A percentile compares a stretch with the other conserved stretches of the same genome.
phyloP scores from a whole-genome alignment of 2,888 invertebrate genomes.

The Drosophila lacicola region DNA sequence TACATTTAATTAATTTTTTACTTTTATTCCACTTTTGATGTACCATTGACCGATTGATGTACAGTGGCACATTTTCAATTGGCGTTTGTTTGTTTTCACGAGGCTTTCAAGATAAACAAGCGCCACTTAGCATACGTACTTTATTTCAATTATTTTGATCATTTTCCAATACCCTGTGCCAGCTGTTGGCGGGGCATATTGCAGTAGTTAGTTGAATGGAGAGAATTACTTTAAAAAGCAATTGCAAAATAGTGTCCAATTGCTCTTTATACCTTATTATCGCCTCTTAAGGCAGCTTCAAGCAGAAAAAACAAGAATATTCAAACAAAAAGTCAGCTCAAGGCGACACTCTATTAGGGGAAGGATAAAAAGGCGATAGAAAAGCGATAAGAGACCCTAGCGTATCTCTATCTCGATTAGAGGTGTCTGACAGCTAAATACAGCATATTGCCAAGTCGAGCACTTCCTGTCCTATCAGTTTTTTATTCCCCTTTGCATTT shows the following conservation, averaged over 20 bases:
- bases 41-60: slow-evolving; percentile 31
- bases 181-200: not conserved
- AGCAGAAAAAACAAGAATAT: no score
- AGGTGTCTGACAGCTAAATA: not conserved
- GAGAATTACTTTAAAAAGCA: no score
- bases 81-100: slow-evolving; percentile 27
- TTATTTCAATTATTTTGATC: slow-evolving; percentile 40
- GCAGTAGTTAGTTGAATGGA: no score
- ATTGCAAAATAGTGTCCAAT: no score
- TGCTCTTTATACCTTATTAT: no score
- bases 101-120: slow-evolving; percentile 46
- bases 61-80: slow-evolving; percentile 31
- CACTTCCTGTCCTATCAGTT: not conserved
- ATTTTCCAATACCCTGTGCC: not conserved
- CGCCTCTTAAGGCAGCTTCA: no score
- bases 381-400: not conserved
- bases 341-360: no score
- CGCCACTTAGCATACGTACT: slow-evolving; percentile 44
- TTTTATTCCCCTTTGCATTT: slow-evolving; percentile 14
- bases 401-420: no score
- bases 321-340: no score
- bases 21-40: slow-evolving; percentile 47
- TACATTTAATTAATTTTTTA: slow-evolving; percentile 70
- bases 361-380: not conserved
- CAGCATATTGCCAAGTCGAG: not conserved